Percentiles rank a stretch among this genome's conserved stretches.
Evolutionary conservation across 2,797 vertebrate species (phyloP).

Genomic region (Staurois parvus): DNA sequence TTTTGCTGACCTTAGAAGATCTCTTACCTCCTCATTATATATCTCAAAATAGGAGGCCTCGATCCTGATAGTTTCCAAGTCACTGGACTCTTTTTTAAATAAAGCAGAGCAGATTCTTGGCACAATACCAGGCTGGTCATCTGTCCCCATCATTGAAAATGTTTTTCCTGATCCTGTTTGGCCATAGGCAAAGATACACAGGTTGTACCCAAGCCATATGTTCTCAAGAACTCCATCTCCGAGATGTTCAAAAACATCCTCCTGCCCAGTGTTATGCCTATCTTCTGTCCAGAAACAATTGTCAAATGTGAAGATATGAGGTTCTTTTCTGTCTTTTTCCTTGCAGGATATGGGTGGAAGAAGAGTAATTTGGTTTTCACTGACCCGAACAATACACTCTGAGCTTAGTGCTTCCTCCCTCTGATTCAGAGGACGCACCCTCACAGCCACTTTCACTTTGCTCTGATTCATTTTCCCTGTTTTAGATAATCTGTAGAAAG

Average conservation of each 20-base stretch:
- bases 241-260: not conserved
- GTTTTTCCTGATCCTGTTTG: constrained; percentile 24
- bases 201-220: not conserved
- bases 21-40: not conserved
- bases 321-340: not conserved
- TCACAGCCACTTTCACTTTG: constrained; percentile 10
- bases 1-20: not conserved
- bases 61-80: not conserved
- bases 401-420: not conserved
- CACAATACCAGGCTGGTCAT: constrained; percentile 17
- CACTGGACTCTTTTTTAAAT: not conserved
- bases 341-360: not conserved
- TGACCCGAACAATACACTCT: not conserved
- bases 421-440: constrained; percentile 2
- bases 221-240: not conserved
- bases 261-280: not conserved
- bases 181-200: constrained; percentile 3
- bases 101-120: constrained; percentile 8
- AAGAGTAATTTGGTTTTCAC: not conserved
- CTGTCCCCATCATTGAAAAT: constrained; percentile 36
- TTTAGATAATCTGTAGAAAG: not conserved
- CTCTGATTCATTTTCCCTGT: not conserved
- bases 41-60: not conserved
- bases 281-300: not conserved
- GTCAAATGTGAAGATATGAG: not conserved